Conservation (phyloP, 35 echinoderm and acorn worm genomes). For the Lytechinus pictus region DNA sequence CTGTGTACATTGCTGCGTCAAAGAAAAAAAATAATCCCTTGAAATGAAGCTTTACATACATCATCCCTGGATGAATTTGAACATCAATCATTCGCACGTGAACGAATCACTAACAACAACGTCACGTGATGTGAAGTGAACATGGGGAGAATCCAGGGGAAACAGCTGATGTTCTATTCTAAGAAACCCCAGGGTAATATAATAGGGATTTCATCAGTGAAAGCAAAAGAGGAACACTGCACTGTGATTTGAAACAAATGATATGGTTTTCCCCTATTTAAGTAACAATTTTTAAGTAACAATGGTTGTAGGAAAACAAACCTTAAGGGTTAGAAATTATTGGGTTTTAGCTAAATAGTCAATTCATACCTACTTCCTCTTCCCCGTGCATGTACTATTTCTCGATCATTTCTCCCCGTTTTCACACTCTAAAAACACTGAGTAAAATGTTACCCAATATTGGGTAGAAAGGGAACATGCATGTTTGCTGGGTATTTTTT, state of each 20-base stretch:
- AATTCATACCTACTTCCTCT: too few relatives aligned
- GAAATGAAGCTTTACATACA: not conserved
- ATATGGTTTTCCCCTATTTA: not conserved
- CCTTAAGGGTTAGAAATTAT: too few relatives aligned
- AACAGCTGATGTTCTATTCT: not conserved
- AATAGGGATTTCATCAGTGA: not conserved
- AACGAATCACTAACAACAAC: not conserved
- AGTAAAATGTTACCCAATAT: too few relatives aligned
- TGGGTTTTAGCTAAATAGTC: too few relatives aligned
- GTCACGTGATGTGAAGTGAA: not conserved
- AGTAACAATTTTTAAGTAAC: too few relatives aligned
- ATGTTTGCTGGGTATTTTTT: too few relatives aligned
- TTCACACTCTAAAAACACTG: too few relatives aligned
- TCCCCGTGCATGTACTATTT: too few relatives aligned
- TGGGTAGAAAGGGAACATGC: too few relatives aligned
- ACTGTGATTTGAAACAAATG: not conserved
- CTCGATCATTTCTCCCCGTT: too few relatives aligned
- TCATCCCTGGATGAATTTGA: not conserved
- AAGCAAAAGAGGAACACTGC: too few relatives aligned
- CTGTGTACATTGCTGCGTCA: not conserved
- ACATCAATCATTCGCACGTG: conserved; percentile 10
- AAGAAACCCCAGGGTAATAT: not conserved
- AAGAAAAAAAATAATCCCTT: not conserved
- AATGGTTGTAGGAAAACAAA: too few relatives aligned
- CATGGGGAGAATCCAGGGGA: not conserved